phyloP scores from a whole-genome alignment of 2,888 invertebrate species.

The Abrostola triplasia region DNA sequence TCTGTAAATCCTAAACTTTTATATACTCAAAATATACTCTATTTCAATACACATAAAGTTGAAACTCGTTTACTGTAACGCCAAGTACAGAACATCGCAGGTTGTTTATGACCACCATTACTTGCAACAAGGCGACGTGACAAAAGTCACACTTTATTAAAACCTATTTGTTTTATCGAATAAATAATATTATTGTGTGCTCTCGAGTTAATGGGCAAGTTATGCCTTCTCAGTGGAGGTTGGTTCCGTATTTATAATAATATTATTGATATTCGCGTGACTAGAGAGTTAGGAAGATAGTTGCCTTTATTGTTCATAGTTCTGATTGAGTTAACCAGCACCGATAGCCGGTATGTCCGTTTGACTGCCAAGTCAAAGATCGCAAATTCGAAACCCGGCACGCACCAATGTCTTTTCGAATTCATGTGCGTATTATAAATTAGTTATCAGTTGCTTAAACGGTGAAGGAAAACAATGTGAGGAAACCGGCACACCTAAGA shows the following conservation, averaged over 20 bases:
- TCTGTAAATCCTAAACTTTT: background rate
- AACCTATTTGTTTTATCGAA: constrained; percentile 83
- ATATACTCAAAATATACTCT: constrained; percentile 14
- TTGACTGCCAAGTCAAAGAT: no score
- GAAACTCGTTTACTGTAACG: constrained; percentile 29
- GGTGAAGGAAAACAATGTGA: no score
- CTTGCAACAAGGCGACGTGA: constrained; percentile 74
- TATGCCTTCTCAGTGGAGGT: constrained; percentile 22
- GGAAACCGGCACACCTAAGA: no score
- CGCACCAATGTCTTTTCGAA: no score
- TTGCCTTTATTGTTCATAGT: background rate
- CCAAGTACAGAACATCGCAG: constrained; percentile 35
- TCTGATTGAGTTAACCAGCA: no score
- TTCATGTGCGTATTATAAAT: no score
- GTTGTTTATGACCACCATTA: constrained; percentile 77
- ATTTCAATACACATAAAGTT: rapidly evolving
- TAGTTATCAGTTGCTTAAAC: no score
- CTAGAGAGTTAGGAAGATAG: no score
- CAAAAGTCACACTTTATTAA: constrained; percentile 83
- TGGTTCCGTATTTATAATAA: constrained; percentile 8
- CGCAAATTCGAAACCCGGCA: no score
- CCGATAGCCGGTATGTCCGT: no score
- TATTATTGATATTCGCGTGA: background rate
- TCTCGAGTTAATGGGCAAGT: constrained; percentile 39
- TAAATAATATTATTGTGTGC: constrained; percentile 77